Conservation (phyloP, 2,797 vertebrate genomes). For the Lophius americanus region DNA sequence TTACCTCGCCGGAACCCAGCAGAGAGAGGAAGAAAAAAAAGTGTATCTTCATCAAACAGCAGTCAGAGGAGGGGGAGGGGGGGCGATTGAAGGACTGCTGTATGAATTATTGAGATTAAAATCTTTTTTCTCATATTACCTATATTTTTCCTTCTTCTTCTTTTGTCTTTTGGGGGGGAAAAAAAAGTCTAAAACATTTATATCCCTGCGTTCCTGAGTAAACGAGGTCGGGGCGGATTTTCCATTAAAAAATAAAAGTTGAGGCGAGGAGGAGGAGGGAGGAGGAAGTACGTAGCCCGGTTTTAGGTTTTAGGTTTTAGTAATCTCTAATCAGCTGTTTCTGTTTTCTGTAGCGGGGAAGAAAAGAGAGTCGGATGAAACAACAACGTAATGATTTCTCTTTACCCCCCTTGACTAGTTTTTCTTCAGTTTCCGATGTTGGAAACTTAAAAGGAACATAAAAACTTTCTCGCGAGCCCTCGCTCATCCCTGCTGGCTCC, state of each 20-base stretch:
- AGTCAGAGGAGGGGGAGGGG: slow-evolving; percentile 72
- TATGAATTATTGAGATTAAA: slow-evolving; percentile 92
- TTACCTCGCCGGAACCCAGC: slow-evolving; percentile 71
- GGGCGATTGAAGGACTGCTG: slow-evolving; percentile 81
- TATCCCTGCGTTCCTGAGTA: slow-evolving; percentile 84
- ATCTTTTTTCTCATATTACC: slow-evolving; percentile 83
- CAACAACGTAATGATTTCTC: slow-evolving; percentile 77
- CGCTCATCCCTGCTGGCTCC: slow-evolving; percentile 75
- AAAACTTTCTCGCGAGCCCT: slow-evolving; percentile 73
- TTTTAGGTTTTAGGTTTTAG: slow-evolving; percentile 75
- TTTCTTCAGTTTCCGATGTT: slow-evolving; percentile 77
- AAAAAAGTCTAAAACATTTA: slow-evolving; percentile 87
- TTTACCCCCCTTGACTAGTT: slow-evolving; percentile 51
- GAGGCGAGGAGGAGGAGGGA: slow-evolving; percentile 74
- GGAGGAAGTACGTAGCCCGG: slow-evolving; percentile 56
- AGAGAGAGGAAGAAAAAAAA: slow-evolving; percentile 79
- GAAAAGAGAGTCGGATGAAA: slow-evolving; percentile 82
- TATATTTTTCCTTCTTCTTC: slow-evolving; percentile 80
- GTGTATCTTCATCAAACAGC: slow-evolving; percentile 87
- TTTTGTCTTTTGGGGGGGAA: slow-evolving; percentile 67
- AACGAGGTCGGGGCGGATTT: slow-evolving; percentile 84
- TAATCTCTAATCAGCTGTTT: slow-evolving; percentile 82
- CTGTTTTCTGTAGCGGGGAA: slow-evolving; percentile 77
- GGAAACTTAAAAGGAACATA: slow-evolving; percentile 79
- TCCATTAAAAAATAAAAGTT: slow-evolving; percentile 89